phyloP scores from a whole-genome alignment of 2,888 invertebrate species.

The Amiota mariae region DNA sequence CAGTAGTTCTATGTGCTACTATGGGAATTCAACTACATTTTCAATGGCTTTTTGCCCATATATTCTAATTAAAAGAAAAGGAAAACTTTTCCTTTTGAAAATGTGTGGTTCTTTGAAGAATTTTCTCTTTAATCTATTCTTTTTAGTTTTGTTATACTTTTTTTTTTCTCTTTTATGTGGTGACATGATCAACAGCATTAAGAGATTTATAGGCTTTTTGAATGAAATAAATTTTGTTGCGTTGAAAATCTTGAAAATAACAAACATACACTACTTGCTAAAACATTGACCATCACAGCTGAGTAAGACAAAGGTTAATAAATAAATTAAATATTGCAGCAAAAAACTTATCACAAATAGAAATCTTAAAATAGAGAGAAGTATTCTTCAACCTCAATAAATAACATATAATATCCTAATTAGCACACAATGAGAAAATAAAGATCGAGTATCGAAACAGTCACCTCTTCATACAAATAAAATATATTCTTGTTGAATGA shows the following conservation, averaged over 20 bases:
- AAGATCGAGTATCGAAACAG: too few species aligned
- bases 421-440: not conserved
- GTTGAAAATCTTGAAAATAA: not conserved
- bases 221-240: slow-evolving; percentile 2
- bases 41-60: slow-evolving; percentile 10
- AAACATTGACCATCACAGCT: not conserved
- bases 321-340: not conserved
- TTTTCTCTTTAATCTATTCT: too few species aligned
- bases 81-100: not conserved
- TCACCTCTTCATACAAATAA: not conserved
- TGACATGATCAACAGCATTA: too few species aligned
- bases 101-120: not conserved
- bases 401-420: slow-evolving; percentile 2
- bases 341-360: not conserved
- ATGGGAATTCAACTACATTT: not conserved
- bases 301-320: not conserved
- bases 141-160: too few species aligned
- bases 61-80: slow-evolving; percentile 18
- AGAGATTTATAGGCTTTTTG: not conserved
- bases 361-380: not conserved
- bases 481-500: not conserved
- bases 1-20: not conserved
- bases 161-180: too few species aligned
- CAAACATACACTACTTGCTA: not conserved
- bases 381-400: slow-evolving; percentile 2